phyloP scores from a whole-genome alignment of 2,113 vertebrate genomes.

The Myotis lucifugus region DNA sequence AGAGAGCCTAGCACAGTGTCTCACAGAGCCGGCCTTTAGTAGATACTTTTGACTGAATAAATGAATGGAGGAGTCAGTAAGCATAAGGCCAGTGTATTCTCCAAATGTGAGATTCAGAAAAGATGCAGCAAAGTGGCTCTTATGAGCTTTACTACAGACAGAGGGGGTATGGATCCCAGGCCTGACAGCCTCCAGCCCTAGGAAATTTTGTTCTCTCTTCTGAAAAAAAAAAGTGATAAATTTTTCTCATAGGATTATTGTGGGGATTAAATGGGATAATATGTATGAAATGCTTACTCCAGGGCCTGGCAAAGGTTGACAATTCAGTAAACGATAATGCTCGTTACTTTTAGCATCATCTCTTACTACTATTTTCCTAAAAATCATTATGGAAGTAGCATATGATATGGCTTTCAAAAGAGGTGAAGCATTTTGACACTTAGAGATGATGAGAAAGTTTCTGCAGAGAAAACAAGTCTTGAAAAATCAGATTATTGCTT shows the following conservation, averaged over 20 bases:
- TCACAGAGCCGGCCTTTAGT: not conserved
- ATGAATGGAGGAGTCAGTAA: not conserved
- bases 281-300: not conserved
- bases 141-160: not conserved
- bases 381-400: not conserved
- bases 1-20: not conserved
- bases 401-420: not conserved
- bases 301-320: not conserved
- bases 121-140: not conserved
- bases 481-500: constrained; percentile 65
- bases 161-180: accelerated
- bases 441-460: not conserved
- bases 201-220: not conserved
- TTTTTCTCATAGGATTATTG: not conserved
- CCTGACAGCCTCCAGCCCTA: not conserved
- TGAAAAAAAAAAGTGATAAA: not conserved
- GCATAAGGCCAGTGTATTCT: not conserved
- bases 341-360: not conserved
- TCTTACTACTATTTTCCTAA: not conserved
- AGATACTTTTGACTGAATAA: not conserved
- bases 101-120: not conserved
- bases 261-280: not conserved
- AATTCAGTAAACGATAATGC: not conserved
- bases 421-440: constrained; percentile 30
- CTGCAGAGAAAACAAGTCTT: constrained; percentile 55